Evolutionary conservation across 2,797 vertebrate species (phyloP), one percentile per base, ranked within the genome.

Genomic region (Aotus griseimembra): DNA sequence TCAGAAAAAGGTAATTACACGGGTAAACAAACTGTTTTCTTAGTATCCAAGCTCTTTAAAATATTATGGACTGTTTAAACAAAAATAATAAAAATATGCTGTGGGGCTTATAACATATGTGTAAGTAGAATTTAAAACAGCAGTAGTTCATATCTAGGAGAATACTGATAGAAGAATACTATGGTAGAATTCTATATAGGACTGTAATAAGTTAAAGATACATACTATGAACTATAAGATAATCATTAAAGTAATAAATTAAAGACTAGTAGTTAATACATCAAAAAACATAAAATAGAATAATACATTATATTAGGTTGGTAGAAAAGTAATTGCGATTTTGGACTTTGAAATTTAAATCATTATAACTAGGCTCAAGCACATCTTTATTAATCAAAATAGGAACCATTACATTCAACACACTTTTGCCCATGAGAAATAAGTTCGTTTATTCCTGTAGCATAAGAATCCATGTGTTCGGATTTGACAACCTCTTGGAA

Each of bases 231-330:
- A n/a, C 2, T 30, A 85, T 19, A 88, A 88, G 26, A 4, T 26
- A 88, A 67, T 58, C 36, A 93, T 30, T 85, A 77, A 93, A 93
- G 67, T 81, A 81, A 72, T 82, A 46, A 88, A 72, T 77, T 19
- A 93, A 73, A 91, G 13, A 75, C n/a, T 73, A 5, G 57, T 77
- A 82, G 4, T 46, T 80, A 88, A 80, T 81, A 91, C 87, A 24
- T 9, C 41, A n/a, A 80, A 88, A 73, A 58, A 72, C 4, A 50
- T 81, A 52, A 93, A 89, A 39, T 70, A 1, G 9, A 52, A 72
- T 91, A 15, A 92, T 48, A n/a, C 81, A 77, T 87, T 39, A 41
- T 55, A 84, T 0, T 93, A 67, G 33, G 33, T 19, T 67, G 64
- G 64, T 0, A 1, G 64, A 17, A 67, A n/a, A n/a, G 64, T 67